Percentiles rank a stretch among this genome's conserved stretches.
Evolutionary conservation across 2,888 invertebrate genomes (phyloP).

Genomic region (Lasioglossum lativentre): DNA sequence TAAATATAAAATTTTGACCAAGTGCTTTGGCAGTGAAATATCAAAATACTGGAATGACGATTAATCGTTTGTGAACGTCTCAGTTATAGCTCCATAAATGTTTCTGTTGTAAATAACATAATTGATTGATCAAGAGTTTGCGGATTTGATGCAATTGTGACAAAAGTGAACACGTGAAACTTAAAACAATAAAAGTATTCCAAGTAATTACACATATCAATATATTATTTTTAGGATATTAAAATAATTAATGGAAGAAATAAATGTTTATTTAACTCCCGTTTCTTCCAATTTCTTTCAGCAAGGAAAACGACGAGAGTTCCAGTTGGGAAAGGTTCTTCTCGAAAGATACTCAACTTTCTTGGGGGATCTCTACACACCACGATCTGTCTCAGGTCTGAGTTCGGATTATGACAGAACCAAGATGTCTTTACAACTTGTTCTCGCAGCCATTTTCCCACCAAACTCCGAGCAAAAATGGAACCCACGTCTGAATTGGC

Average conservation of each 20-base stretch:
- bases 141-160: no score
- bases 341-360: constrained; percentile 85
- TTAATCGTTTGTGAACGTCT: no score
- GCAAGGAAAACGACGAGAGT: constrained; percentile 86
- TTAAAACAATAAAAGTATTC: background rate
- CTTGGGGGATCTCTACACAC: constrained; percentile 85
- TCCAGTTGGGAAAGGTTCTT: constrained; percentile 85
- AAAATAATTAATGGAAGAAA: background rate
- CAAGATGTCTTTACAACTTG: constrained; percentile 90
- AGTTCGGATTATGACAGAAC: constrained; percentile 91
- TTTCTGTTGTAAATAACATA: background rate
- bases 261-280: background rate
- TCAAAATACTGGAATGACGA: no score
- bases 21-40: no score
- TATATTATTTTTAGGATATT: background rate
- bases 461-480: constrained; percentile 86
- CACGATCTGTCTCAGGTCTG: constrained; percentile 81
- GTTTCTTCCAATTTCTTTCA: constrained; percentile 70
- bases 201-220: no score
- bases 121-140: no score
- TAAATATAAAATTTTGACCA: no score
- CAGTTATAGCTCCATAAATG: background rate
- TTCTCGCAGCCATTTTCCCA: constrained; percentile 89
- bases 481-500: constrained; percentile 88
- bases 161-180: no score